A percentile compares a stretch with the other conserved stretches of the same genome.
Evolutionary conservation across 2,888 invertebrate species (phyloP).

Genomic region (Polia nebulosa): DNA sequence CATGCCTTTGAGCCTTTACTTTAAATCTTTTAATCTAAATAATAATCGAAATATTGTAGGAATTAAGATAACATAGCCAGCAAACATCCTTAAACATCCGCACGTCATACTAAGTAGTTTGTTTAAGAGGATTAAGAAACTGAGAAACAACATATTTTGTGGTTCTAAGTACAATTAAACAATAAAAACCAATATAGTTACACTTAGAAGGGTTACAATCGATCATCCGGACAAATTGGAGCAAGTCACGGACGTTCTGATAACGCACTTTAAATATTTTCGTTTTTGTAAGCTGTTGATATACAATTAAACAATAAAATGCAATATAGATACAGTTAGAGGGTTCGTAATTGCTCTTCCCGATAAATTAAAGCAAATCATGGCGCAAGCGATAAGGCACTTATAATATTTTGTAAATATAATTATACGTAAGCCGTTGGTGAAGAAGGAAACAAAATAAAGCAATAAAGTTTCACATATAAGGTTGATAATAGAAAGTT

Average conservation of each 20-base stretch:
- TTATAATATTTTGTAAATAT: no score
- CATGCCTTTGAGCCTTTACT: no score
- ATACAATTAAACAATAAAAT: not conserved
- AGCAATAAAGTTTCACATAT: slow-evolving; percentile 2
- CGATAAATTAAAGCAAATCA: not conserved
- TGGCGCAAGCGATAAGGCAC: not conserved
- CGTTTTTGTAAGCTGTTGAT: not conserved
- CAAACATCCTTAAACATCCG: not conserved
- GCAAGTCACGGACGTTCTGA: not conserved
- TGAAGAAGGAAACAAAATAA: not conserved
- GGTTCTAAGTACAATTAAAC: not conserved
- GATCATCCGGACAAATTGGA: not conserved
- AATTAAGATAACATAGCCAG: not conserved
- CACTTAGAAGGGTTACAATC: not conserved
- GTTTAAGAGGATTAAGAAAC: not conserved
- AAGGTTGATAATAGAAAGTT: slow-evolving; percentile 7
- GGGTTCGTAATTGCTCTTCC: not conserved
- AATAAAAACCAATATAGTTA: slow-evolving; percentile 12
- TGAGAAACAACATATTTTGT: not conserved
- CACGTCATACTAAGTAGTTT: not conserved
- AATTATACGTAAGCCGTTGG: not conserved
- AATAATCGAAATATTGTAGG: not conserved
- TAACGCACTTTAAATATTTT: not conserved
- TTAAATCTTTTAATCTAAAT: no score
- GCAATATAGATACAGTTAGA: not conserved